phyloP scores from a whole-genome alignment of 2,113 vertebrate genomes.

The Isichthys henryi region DNA sequence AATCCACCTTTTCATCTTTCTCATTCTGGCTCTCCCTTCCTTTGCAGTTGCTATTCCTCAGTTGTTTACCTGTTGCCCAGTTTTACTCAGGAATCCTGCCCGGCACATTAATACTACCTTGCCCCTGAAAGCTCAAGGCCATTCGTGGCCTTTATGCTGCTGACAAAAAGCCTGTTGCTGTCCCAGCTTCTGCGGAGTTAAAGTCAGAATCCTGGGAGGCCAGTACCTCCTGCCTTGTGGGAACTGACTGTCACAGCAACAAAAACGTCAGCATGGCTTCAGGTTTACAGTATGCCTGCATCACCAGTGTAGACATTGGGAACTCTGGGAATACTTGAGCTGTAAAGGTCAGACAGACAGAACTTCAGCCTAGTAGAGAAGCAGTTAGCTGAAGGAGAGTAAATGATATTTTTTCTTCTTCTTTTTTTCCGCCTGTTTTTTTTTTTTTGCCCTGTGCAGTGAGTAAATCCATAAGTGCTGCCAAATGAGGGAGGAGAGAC shows the following conservation, averaged over 20 bases:
- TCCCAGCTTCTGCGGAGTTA: background rate
- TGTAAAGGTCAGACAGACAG: background rate
- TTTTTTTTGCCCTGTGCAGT: slow-evolving; percentile 40
- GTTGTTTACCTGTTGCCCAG: background rate
- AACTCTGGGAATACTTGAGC: background rate
- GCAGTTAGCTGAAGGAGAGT: background rate
- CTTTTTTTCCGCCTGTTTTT: slow-evolving; percentile 30
- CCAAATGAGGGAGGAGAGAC: slow-evolving; percentile 33
- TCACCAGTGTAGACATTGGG: background rate
- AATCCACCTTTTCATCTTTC: background rate
- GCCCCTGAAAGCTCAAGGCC: background rate
- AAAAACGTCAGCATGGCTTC: background rate
- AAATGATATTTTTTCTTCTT: background rate
- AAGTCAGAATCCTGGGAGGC: background rate
- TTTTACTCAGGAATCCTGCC: background rate
- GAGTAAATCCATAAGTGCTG: slow-evolving; percentile 51
- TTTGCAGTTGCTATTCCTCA: background rate
- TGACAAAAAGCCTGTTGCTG: background rate
- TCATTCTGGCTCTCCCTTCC: background rate
- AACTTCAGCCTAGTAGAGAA: background rate
- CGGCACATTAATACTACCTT: background rate
- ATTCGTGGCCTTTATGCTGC: background rate
- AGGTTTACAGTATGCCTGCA: background rate
- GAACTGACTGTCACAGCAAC: background rate
- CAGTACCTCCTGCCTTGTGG: background rate